Base-by-base conservation (phyloP, 2,113 vertebrate species). In the Micronycteris hirsuta region DNA sequence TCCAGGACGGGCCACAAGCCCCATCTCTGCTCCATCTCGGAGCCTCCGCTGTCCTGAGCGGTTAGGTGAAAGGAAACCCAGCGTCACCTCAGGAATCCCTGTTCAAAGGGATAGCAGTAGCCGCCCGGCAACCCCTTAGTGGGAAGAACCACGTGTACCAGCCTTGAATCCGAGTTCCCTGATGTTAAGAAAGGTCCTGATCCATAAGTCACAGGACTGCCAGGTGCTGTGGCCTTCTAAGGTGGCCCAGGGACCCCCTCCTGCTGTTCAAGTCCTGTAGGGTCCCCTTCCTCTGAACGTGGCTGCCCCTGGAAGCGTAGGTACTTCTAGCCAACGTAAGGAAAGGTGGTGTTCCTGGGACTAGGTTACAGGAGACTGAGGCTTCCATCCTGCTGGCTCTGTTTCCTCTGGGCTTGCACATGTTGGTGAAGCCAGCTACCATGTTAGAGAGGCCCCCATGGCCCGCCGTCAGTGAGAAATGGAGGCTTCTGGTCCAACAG, bases 71-170 rank as follows among this genome's bases (percentile, higher is more conserved):
- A 10, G 38, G 85, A 77, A 61, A 15, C 73, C 16, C 68, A 52
- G 78, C 26, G 12, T 49, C 68, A 7, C 28, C 19, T 9, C 45
- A 43, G 45, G 31, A 65, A 56, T 6, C 43, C 3, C 31, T 49
- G 58, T 45, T 12, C 54, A 10, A 12, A 49, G 19, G 68, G 19
- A 28, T 1, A n/a, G 65, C 71, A 38, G 38, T 2, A 2, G 11
- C 45, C 16, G n/a, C 16, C 45, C 24, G 0, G n/a, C n/a, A n/a
- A n/a, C n/a, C 7, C 41, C 6, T 5, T 68, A 10, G 8, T 15
- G 54, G 22, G 7, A 26, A 36, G 31, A 43, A 24, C 61, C 24
- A 8, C 19, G 0, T 7, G 68, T 14, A 1, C 68, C 15, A 6
- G 26, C 38, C 65, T 14, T 19, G 24, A 74, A 31, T 20, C 54